Evolutionary conservation across 2,113 vertebrate species (phyloP).

Genomic region (Caretta caretta): DNA sequence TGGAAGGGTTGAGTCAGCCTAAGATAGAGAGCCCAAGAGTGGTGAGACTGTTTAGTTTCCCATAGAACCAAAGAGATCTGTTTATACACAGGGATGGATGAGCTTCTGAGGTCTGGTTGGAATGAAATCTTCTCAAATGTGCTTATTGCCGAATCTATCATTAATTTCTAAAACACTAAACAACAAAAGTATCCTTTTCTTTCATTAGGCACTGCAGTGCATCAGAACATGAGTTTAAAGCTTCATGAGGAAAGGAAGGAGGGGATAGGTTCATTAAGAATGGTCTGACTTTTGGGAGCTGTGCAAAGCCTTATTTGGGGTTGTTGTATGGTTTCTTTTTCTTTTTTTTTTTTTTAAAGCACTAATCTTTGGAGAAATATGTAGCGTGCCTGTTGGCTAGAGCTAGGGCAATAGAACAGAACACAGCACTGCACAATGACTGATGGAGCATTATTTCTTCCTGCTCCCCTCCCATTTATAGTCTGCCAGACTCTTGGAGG

Average conservation of each 20-base stretch:
- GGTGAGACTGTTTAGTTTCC: conserved; percentile 37
- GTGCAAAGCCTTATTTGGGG: neutral
- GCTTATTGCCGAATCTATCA: neutral
- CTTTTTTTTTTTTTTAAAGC: neutral
- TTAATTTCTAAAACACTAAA: neutral
- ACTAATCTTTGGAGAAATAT: neutral
- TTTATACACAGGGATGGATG: neutral
- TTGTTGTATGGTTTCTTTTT: too few relatives aligned
- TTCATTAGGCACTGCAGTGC: neutral
- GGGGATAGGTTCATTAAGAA: neutral
- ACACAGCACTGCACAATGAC: neutral
- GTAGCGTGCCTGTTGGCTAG: neutral
- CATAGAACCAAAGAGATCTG: neutral
- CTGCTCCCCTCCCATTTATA: rapidly evolving
- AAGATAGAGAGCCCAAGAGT: conserved; percentile 1
- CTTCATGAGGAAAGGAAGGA: neutral
- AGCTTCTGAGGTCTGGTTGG: conserved; percentile 36
- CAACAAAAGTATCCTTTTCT: neutral
- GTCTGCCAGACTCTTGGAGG: neutral
- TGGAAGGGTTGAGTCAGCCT: neutral
- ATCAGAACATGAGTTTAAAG: neutral
- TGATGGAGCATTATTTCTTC: neutral
- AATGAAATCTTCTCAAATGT: neutral
- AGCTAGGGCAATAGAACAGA: conserved; percentile 4
- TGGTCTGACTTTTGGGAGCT: neutral